Base-by-base conservation (phyloP, 2,113 vertebrate species). In the Caretta caretta region DNA sequence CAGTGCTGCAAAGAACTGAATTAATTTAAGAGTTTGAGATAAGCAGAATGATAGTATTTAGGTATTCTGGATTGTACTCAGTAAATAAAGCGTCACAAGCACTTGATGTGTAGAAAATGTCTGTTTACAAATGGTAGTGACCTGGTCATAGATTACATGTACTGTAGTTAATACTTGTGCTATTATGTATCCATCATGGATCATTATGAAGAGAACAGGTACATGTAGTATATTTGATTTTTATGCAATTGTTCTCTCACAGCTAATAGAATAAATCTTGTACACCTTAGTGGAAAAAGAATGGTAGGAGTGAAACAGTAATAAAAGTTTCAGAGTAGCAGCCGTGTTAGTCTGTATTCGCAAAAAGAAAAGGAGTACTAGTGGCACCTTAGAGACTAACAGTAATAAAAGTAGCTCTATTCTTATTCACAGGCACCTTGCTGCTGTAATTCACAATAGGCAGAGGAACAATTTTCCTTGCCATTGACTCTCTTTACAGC, bases 381-480 rank as follows among this genome's bases (percentile, higher is more conserved):
- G 42, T 42, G 42, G 42, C 42, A 42, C 42, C 42, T 42, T 42
- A 42, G 42, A 42, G 42, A 42, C 42, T 42, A 42, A 42, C 42
- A 42, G 42, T 42, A 5, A 42, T 42, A 42, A 42, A 42, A 5
- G 42, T 6, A 48, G 22, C 35, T 72, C 49, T 22, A 1, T 72
- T 12, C n/a, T 93, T 49, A 42, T 0, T 69, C 85, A 42, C 56
- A 72, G 54, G n/a, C 54, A 29, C 80, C 92, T 90, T 78, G 56
- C 51, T 86, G 62, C 79, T 88, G 46, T 86, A 89, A 69, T 62
- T 87, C 57, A 72, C 83, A n/a, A 57, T 84, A 93, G 46, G 8
- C 14, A 4, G 3, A 86, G 42, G 16, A 85, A 69, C 53, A 20
- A 7, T 53, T 96, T 92, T 72, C 79, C 53, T 93, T 56, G 50